These are phyloP conservation scores for Podocnemis expansa DNA, from an alignment of 2,113 vertebrate genomes.

Conservation along the genomic window DNA sequence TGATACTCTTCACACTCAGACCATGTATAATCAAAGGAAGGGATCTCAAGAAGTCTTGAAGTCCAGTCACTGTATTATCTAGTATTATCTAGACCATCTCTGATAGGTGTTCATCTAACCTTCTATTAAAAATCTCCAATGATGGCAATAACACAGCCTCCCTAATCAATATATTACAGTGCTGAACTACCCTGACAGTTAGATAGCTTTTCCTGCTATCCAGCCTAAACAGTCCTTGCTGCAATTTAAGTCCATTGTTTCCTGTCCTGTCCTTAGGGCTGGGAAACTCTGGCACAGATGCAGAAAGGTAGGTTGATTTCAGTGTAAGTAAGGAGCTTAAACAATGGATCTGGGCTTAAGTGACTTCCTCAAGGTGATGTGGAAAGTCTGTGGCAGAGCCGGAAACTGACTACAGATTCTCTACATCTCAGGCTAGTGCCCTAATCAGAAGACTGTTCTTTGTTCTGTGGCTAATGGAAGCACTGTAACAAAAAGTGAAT, in stretches of 20 bases:
- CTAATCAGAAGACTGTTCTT: neutral
- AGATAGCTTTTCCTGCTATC: no score
- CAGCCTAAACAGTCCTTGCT: no score
- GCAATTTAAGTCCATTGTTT: no score
- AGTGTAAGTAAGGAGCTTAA: neutral
- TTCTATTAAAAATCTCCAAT: no score
- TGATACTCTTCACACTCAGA: neutral
- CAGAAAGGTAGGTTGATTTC: neutral
- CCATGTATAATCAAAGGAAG: no score
- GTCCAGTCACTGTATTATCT: no score
- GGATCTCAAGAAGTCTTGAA: no score
- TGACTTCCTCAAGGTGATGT: conserved; percentile 7
- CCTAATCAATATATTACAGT: no score
- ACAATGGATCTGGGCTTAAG: neutral
- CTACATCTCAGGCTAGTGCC: neutral
- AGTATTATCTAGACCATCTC: no score
- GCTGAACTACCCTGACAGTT: no score
- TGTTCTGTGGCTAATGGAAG: neutral
- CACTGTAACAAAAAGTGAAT: neutral
- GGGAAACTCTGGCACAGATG: neutral
- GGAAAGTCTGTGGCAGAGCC: neutral
- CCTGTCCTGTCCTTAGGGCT: neutral
- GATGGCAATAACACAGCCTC: no score
- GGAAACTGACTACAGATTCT: neutral
- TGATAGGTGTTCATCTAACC: no score